These are phyloP conservation scores for Enhydra lutris DNA, from an alignment of 2,113 vertebrate genomes.

Conservation along the genomic window DNA sequence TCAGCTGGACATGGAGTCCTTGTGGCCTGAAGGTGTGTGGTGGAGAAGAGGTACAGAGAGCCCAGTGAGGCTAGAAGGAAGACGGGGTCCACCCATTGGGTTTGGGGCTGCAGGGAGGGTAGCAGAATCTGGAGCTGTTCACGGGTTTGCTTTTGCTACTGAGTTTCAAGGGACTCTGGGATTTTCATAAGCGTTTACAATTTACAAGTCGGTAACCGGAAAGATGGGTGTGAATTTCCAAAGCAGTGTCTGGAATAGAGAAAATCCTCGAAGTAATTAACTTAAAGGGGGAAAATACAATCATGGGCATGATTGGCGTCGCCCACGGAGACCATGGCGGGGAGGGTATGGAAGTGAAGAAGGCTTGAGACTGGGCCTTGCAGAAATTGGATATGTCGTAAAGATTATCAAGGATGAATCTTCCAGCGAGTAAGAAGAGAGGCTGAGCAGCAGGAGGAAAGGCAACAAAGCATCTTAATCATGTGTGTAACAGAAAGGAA, in stretches of 20 bases:
- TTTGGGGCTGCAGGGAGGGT: background rate
- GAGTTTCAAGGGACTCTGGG: background rate
- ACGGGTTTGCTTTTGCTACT: background rate
- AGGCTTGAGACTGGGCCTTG: background rate
- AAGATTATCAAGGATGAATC: background rate
- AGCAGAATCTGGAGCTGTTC: no score
- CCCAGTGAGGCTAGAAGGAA: background rate
- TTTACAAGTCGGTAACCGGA: background rate
- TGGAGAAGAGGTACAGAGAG: background rate
- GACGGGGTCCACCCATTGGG: accelerated
- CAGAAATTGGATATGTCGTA: no score
- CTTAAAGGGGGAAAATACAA: background rate
- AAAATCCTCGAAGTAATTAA: background rate
- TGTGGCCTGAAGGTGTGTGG: background rate
- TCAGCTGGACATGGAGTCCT: background rate
- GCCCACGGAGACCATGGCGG: background rate
- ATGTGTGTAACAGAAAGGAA: background rate
- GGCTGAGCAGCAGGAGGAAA: background rate
- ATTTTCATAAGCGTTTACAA: background rate
- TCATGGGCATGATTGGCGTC: background rate
- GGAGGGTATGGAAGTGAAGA: background rate
- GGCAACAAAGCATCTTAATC: background rate
- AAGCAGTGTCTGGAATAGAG: background rate
- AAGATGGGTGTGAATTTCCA: background rate
- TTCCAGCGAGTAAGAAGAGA: background rate